Evolutionary conservation across 2,113 vertebrate species (phyloP).

Genomic region (Catharus bicknelli): DNA sequence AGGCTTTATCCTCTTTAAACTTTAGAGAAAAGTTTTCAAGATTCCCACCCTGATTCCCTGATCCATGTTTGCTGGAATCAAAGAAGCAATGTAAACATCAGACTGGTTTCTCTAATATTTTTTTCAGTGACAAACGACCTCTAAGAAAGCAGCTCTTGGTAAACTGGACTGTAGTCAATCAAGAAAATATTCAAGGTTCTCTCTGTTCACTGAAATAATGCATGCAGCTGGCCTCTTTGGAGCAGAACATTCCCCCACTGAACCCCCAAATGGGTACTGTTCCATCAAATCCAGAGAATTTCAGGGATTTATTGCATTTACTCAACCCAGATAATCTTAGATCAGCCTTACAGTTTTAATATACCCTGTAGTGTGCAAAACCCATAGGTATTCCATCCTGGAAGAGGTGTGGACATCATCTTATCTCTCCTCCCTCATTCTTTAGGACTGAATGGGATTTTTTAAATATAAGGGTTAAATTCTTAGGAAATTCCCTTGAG

Average conservation of each 20-base stretch:
- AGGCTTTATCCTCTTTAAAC: background rate
- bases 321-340: background rate
- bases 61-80: background rate
- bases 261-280: background rate
- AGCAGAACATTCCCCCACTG: background rate
- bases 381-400: background rate
- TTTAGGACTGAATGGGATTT: background rate
- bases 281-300: background rate
- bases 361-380: background rate
- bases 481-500: no score
- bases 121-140: background rate
- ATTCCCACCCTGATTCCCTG: background rate
- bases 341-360: background rate
- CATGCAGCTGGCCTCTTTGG: background rate
- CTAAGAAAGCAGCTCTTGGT: background rate
- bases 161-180: background rate
- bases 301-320: background rate
- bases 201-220: background rate
- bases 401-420: background rate
- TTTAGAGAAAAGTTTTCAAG: background rate
- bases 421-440: background rate
- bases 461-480: no score
- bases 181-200: background rate
- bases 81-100: background rate
- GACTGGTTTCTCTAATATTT: background rate